Conservation (phyloP, 2,113 vertebrate genomes). For the Toxotes jaculatrix region DNA sequence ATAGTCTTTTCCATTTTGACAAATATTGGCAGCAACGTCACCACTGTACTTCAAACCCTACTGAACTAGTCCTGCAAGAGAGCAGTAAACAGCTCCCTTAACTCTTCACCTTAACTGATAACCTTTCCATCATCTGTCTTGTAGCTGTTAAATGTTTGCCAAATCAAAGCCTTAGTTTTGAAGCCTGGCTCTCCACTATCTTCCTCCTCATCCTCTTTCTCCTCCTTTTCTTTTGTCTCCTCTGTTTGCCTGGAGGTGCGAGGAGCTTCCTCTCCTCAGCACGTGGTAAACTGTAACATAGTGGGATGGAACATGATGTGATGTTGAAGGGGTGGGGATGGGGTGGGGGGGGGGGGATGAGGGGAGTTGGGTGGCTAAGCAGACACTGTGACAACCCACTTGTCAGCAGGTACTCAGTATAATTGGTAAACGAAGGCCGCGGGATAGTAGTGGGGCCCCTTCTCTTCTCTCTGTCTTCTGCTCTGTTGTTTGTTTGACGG, state of each 20-base stretch:
- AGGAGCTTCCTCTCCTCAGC: slow-evolving; percentile 66
- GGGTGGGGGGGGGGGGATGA: slow-evolving; percentile 31
- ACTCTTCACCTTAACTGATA: neutral
- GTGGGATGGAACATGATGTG: slow-evolving; percentile 61
- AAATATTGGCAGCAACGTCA: neutral
- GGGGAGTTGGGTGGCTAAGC: slow-evolving; percentile 74
- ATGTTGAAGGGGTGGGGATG: slow-evolving; percentile 43
- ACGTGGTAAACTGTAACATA: slow-evolving; percentile 63
- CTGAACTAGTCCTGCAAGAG: neutral
- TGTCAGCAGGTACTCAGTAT: slow-evolving; percentile 88
- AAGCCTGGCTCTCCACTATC: slow-evolving; percentile 42
- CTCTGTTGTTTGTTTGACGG: slow-evolving; percentile 77
- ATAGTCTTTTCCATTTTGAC: neutral
- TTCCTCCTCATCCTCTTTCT: slow-evolving; percentile 40
- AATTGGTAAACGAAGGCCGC: slow-evolving; percentile 87
- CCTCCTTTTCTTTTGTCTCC: slow-evolving; percentile 57
- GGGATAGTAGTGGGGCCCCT: slow-evolving; percentile 76
- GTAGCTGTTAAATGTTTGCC: slow-evolving; percentile 39
- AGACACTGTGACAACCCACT: slow-evolving; percentile 83
- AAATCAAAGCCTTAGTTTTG: slow-evolving; percentile 77
- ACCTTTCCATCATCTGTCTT: slow-evolving; percentile 29
- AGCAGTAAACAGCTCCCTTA: neutral
- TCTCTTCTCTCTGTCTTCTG: slow-evolving; percentile 62
- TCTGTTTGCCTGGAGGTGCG: slow-evolving; percentile 68
- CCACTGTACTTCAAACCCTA: neutral